Evolutionary conservation across 2,113 vertebrate species (phyloP).

Genomic region (Zapus hudsonius): DNA sequence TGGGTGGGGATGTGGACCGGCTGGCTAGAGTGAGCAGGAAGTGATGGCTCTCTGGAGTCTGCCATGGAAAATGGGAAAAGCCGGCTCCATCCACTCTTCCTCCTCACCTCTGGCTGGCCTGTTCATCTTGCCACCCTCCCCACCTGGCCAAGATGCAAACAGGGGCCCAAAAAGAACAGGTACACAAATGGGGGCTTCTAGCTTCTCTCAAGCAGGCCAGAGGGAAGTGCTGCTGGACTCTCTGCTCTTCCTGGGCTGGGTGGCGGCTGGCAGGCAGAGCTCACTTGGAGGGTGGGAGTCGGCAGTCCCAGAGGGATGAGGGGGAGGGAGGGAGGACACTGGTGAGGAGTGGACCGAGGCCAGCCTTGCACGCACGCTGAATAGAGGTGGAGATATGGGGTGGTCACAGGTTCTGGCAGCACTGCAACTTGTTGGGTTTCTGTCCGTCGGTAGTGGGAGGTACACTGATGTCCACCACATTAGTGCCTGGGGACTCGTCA

Average conservation of each 20-base stretch:
- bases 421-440: conserved; percentile 95
- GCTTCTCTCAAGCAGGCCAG: background rate
- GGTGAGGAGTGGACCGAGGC: background rate
- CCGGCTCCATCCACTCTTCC: background rate
- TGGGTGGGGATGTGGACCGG: background rate
- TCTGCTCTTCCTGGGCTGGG: conserved; percentile 18
- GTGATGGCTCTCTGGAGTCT: conserved; percentile 29
- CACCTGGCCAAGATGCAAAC: background rate
- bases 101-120: background rate
- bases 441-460: conserved; percentile 96
- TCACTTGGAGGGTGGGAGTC: conserved; percentile 15
- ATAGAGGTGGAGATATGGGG: background rate
- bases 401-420: conserved; percentile 97
- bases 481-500: conserved; percentile 97
- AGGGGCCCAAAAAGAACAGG: background rate
- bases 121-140: conserved; percentile 15
- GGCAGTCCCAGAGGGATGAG: background rate
- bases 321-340: conserved; percentile 7
- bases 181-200: background rate
- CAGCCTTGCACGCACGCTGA: conserved; percentile 44
- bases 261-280: background rate
- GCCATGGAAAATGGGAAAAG: conserved; percentile 31
- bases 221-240: background rate
- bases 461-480: conserved; percentile 97
- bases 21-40: background rate